Evolutionary conservation across 2,113 vertebrate genomes (phyloP), one percentile per base, ranked within the genome.

Genomic region (Mus pahari): DNA sequence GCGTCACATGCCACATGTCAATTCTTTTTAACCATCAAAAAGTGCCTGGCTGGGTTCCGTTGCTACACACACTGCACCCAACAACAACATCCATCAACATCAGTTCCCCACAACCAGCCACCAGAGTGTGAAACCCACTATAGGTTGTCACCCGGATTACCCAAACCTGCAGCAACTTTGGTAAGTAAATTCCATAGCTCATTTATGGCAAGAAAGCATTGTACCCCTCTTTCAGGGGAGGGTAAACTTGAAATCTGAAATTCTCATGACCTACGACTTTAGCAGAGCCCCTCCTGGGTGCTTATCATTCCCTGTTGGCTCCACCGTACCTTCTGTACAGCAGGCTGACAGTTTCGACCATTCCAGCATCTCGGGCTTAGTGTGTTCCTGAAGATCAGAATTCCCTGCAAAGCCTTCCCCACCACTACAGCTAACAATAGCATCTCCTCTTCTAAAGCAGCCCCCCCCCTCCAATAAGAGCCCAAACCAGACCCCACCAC

Each of bases 241-340:
- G 33, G 31, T 62, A 79, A 86, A 71, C 62, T 81, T 81, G 92
- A 93, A 93, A 71, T 79, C 60, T 74, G 48, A 96, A 91, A 84
- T 75, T 78, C 83, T 83, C 83, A 16, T 7, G 45, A 64, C 28
- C 79, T 77, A 9, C 26, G 42, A 64, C 31, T 66, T 33, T 13
- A 82, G 50, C 45, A 74, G 77, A 45, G 55, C 58, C 86, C 53
- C 60, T 92, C 33, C 71, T 88, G 7, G 8, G 2, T 33, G 20
- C 58, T 77, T 9, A 53, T 5, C 50, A 33, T 58, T 75, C 87
- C 45, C 79, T 53, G 7, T 84, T 66, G 39, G 64, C 82, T 48
- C 36, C 39, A 74, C 55, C 31, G 68, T n/a, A 77, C 45, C 74
- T 94, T 86, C 71, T 60, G 48, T n/a, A 11, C 31, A 16, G 55